Conservation (phyloP, 2,888 invertebrate genomes). For the Sinopyrophorus schimmeli region DNA sequence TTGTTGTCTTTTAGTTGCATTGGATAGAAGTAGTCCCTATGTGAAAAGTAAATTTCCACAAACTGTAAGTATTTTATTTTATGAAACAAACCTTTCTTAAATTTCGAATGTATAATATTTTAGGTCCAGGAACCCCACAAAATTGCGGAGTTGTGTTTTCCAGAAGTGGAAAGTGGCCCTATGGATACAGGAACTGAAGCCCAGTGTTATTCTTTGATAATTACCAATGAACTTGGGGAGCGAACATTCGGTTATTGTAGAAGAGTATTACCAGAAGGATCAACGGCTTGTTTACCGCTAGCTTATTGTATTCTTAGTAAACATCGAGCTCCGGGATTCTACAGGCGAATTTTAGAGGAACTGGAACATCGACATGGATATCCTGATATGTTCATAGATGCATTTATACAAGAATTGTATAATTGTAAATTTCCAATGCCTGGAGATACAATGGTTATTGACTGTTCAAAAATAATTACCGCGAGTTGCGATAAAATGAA, state of each 20-base stretch:
- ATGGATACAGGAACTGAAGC: constrained; percentile 51
- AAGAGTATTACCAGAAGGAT: constrained; percentile 75
- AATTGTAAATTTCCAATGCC: constrained; percentile 71
- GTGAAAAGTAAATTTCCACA: constrained; percentile 72
- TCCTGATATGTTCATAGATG: constrained; percentile 67
- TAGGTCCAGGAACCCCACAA: constrained; percentile 67
- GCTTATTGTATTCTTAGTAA: constrained; percentile 81
- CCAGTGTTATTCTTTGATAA: constrained; percentile 73
- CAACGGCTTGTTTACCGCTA: constrained; percentile 71
- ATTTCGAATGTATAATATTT: too few species aligned
- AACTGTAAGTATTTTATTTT: constrained; percentile 59
- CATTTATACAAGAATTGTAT: constrained; percentile 71
- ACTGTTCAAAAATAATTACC: constrained; percentile 42
- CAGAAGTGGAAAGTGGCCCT: constrained; percentile 63
- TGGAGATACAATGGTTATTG: constrained; percentile 57
- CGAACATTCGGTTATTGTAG: constrained; percentile 79
- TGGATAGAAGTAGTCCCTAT: constrained; percentile 68
- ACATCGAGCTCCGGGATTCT: constrained; percentile 74
- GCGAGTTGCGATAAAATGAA: constrained; percentile 22
- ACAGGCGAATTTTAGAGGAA: constrained; percentile 73
- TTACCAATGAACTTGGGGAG: constrained; percentile 75
- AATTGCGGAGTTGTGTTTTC: constrained; percentile 76
- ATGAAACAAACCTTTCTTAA: too few species aligned
- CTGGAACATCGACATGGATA: constrained; percentile 75
- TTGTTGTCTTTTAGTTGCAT: constrained; percentile 69